phyloP scores from a whole-genome alignment of 2,113 vertebrate species.

The Grallaria varia region DNA sequence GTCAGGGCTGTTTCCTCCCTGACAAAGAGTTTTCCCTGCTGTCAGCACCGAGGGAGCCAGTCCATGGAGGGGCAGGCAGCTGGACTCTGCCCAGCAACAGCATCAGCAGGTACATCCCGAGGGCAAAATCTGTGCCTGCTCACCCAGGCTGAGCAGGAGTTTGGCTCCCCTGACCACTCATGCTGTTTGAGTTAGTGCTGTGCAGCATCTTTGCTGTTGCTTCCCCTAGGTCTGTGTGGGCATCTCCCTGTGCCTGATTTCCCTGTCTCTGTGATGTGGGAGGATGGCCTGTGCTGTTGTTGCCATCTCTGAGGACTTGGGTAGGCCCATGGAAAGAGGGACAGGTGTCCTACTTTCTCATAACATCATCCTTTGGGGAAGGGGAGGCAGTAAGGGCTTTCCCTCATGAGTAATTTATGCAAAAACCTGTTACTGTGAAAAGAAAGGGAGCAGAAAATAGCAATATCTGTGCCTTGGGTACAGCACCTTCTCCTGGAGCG shows the following conservation, averaged over 20 bases:
- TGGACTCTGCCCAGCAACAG: constrained; percentile 1
- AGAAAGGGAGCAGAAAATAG: neutral
- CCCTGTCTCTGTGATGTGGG: neutral
- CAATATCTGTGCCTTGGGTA: neutral
- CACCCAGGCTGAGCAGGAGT: neutral
- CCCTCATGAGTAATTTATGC: neutral
- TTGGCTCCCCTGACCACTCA: neutral
- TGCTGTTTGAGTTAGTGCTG: neutral
- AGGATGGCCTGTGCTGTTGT: neutral
- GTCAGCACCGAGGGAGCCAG: neutral
- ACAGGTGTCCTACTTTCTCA: neutral
- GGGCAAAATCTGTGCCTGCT: neutral
- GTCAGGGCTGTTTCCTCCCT: neutral
- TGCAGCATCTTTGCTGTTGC: neutral
- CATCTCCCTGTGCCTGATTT: neutral
- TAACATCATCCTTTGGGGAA: neutral
- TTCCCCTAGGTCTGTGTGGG: neutral
- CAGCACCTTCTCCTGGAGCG: neutral
- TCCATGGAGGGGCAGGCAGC: neutral
- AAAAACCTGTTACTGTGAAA: neutral
- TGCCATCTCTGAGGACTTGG: neutral
- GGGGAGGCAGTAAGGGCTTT: neutral
- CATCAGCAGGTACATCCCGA: neutral
- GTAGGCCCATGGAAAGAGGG: neutral
- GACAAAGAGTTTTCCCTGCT: neutral